Evolutionary conservation across 2,797 vertebrate species (phyloP).

Genomic region (Selene dorsalis): DNA sequence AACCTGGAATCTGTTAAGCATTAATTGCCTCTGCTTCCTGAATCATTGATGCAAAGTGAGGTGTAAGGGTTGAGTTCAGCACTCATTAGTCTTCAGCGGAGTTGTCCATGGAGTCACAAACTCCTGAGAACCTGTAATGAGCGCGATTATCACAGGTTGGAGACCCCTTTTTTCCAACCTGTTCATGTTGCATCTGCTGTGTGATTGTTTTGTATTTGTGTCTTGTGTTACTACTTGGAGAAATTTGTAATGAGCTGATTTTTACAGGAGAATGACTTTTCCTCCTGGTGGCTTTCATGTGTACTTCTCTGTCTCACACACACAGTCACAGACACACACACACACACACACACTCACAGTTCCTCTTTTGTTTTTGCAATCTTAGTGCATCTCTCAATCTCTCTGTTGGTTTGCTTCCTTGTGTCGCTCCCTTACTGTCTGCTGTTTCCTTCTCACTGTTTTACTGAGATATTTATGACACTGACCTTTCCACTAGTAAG

Average conservation of each 20-base stretch:
- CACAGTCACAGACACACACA: not conserved
- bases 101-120: conserved; percentile 62
- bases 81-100: conserved; percentile 77
- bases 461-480: conserved; percentile 69
- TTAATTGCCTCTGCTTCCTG: conserved; percentile 71
- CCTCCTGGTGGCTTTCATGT: not conserved
- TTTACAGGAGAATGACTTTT: conserved; percentile 37
- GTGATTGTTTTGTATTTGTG: conserved; percentile 27
- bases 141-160: conserved; percentile 62
- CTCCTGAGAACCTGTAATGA: conserved; percentile 71
- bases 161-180: conserved; percentile 31
- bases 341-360: not conserved
- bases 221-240: conserved; percentile 26
- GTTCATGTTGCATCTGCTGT: conserved; percentile 49
- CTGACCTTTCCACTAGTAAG: conserved; percentile 74
- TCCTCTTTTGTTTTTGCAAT: conserved; percentile 7
- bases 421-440: conserved; percentile 13
- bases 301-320: not conserved
- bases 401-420: conserved; percentile 13
- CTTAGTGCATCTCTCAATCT: conserved; percentile 5
- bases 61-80: conserved; percentile 69
- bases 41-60: conserved; percentile 81
- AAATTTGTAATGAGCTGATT: conserved; percentile 65
- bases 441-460: conserved; percentile 40
- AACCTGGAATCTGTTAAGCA: conserved; percentile 61